Evolutionary conservation across 2,888 invertebrate genomes (phyloP).

Genomic region (Cosmia pyralina): DNA sequence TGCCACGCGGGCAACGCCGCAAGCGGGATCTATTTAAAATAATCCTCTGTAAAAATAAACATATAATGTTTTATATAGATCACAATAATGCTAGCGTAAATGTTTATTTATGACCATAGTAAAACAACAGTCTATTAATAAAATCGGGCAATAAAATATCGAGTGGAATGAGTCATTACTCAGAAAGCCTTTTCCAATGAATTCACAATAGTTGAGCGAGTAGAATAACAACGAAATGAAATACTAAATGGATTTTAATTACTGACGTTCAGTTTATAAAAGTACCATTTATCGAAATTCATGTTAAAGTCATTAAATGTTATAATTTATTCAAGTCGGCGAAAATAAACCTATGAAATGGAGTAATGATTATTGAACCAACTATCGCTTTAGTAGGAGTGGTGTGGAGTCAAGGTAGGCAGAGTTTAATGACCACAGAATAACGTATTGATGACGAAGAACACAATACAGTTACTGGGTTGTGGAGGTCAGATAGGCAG

Average conservation of each 20-base stretch:
- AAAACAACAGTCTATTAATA: conserved; percentile 50
- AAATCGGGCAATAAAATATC: conserved; percentile 52
- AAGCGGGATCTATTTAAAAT: background rate
- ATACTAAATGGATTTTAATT: conserved; percentile 60
- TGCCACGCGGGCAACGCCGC: no score
- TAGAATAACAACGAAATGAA: conserved; percentile 47
- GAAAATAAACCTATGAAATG: background rate
- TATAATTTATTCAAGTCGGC: conserved; percentile 4
- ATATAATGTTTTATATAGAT: background rate
- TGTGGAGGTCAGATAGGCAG: no score
- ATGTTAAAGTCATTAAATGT: conserved; percentile 11
- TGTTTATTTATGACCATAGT: conserved; percentile 16
- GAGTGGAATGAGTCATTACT: conserved; percentile 64
- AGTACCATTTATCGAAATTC: conserved; percentile 22
- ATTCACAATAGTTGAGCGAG: conserved; percentile 48
- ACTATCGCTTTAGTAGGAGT: background rate
- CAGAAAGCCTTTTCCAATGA: conserved; percentile 65
- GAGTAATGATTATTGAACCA: background rate
- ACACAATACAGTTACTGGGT: no score
- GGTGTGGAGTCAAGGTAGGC: background rate
- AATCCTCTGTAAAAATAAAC: background rate
- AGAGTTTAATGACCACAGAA: conserved; percentile 2
- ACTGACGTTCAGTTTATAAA: conserved; percentile 11
- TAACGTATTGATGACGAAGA: no score
- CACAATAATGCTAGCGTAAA: conserved; percentile 15